Percentiles rank a stretch among this genome's conserved stretches.
Conservation (phyloP, 2,113 vertebrate species). For the Phaethon lepturus region DNA sequence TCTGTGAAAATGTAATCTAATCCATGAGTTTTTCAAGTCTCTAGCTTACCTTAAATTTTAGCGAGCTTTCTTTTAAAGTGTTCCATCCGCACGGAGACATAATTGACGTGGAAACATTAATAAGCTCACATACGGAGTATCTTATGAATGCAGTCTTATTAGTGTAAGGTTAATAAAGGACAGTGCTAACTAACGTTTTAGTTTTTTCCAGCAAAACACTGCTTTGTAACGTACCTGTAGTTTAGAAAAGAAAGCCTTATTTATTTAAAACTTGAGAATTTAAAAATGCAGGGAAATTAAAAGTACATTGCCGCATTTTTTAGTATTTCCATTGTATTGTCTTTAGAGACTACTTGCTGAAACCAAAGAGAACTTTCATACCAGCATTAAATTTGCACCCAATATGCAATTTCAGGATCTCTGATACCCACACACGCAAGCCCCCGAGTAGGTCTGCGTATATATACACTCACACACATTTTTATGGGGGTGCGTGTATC, state of each 20-base stretch:
- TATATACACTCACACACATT: not conserved
- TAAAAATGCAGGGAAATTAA: slow-evolving; percentile 75
- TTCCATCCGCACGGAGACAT: slow-evolving; percentile 45
- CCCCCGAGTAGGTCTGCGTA: not conserved
- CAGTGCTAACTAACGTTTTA: not conserved
- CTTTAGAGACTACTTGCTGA: slow-evolving; percentile 77
- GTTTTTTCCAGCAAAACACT: slow-evolving; percentile 46
- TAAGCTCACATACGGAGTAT: not conserved
- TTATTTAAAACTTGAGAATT: slow-evolving; percentile 72
- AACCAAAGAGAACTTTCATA: slow-evolving; percentile 83
- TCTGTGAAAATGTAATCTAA: not conserved
- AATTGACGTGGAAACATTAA: slow-evolving; percentile 37
- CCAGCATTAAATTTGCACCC: slow-evolving; percentile 80
- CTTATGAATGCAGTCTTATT: slow-evolving; percentile 35
- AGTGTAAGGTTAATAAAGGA: slow-evolving; percentile 39
- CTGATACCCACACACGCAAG: slow-evolving; percentile 57
- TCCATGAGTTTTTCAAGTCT: slow-evolving; percentile 10
- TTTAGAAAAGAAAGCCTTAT: slow-evolving; percentile 72
- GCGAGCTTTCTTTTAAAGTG: slow-evolving; percentile 21
- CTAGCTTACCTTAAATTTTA: slow-evolving; percentile 65
- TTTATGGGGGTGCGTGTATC: not conserved
- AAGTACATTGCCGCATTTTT: slow-evolving; percentile 62
- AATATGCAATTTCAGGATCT: slow-evolving; percentile 77
- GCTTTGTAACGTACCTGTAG: slow-evolving; percentile 45
- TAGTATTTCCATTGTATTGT: slow-evolving; percentile 63